Evolutionary conservation across 1,140 invertebrate species (phyloP).

Genomic region (Eciton burchellii): DNA sequence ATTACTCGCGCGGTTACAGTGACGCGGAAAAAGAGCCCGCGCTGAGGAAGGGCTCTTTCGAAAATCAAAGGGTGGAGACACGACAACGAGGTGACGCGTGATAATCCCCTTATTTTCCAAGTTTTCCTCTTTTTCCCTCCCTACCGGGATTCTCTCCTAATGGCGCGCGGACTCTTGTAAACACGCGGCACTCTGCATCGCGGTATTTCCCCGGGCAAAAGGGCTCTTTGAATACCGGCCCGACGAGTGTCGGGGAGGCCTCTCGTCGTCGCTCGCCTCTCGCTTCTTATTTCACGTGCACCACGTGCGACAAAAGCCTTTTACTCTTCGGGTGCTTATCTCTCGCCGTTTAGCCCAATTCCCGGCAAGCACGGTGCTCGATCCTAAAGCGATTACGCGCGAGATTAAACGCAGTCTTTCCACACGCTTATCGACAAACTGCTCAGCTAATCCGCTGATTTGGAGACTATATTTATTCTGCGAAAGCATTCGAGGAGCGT

Average conservation of each 20-base stretch:
- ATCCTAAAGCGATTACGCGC: slow-evolving; percentile 31
- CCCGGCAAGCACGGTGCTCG: slow-evolving; percentile 29
- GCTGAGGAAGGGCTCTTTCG: neutral
- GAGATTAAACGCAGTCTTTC: slow-evolving; percentile 3
- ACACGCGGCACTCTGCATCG: slow-evolving; percentile 59
- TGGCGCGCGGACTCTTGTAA: slow-evolving; percentile 59
- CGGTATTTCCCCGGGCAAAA: slow-evolving; percentile 61
- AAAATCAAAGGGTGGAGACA: slow-evolving; percentile 46
- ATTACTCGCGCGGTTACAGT: slow-evolving; percentile 20
- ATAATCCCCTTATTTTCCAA: slow-evolving; percentile 41
- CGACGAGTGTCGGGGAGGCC: slow-evolving; percentile 35
- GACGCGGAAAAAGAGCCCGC: too few species aligned
- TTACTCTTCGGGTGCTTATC: slow-evolving; percentile 40
- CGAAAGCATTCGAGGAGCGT: too few species aligned
- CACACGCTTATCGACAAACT: neutral
- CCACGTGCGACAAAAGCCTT: slow-evolving; percentile 64
- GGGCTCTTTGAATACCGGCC: slow-evolving; percentile 65
- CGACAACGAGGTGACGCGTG: slow-evolving; percentile 25
- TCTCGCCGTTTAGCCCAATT: slow-evolving; percentile 63
- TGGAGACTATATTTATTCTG: neutral
- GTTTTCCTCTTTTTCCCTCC: slow-evolving; percentile 4
- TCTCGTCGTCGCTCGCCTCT: slow-evolving; percentile 33
- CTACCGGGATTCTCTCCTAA: slow-evolving; percentile 26
- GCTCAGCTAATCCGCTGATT: neutral
- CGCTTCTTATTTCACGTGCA: slow-evolving; percentile 39